These are phyloP conservation scores for Hirtodrosophila duncani DNA, from an alignment of 2,888 invertebrate species.

Conservation along the genomic window DNA sequence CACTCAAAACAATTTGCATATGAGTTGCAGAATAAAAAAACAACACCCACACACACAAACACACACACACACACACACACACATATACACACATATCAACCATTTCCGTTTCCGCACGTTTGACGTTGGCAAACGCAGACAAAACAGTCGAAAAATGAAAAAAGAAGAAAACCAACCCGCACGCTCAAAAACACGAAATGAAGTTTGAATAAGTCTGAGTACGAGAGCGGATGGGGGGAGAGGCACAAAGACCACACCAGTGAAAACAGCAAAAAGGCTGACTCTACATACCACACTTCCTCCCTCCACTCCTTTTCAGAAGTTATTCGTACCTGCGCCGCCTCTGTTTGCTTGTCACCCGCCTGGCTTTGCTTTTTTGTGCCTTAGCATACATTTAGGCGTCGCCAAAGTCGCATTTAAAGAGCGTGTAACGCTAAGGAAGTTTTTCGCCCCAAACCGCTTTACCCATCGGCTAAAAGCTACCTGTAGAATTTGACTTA, in stretches of 20 bases:
- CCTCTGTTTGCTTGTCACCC: slow-evolving; percentile 13
- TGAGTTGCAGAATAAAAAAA: too few relatives aligned
- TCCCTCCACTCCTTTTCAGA: not conserved
- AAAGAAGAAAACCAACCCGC: slow-evolving; percentile 1
- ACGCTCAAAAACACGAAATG: slow-evolving; percentile 41
- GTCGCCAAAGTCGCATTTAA: slow-evolving; percentile 47
- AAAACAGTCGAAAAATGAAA: slow-evolving; percentile 31
- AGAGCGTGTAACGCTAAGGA: slow-evolving; percentile 13
- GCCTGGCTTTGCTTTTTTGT: too few relatives aligned
- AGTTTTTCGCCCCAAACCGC: too few relatives aligned
- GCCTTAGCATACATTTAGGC: slow-evolving; percentile 35
- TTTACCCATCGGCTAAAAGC: too few relatives aligned
- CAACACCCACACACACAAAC: slow-evolving; percentile 1
- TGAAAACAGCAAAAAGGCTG: slow-evolving; percentile 50
- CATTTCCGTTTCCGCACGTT: slow-evolving; percentile 73
- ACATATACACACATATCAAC: slow-evolving; percentile 37
- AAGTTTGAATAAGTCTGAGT: slow-evolving; percentile 45
- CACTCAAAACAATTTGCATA: slow-evolving; percentile 57
- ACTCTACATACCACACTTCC: not conserved
- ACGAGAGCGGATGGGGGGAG: too few relatives aligned
- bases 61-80: slow-evolving; percentile 19
- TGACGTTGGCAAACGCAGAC: slow-evolving; percentile 53
- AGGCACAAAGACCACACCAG: too few relatives aligned
- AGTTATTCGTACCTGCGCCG: not conserved
- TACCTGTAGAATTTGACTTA: slow-evolving; percentile 44